These are phyloP conservation scores for Brenthis ino DNA, from an alignment of 2,888 invertebrate species.

Conservation along the genomic window DNA sequence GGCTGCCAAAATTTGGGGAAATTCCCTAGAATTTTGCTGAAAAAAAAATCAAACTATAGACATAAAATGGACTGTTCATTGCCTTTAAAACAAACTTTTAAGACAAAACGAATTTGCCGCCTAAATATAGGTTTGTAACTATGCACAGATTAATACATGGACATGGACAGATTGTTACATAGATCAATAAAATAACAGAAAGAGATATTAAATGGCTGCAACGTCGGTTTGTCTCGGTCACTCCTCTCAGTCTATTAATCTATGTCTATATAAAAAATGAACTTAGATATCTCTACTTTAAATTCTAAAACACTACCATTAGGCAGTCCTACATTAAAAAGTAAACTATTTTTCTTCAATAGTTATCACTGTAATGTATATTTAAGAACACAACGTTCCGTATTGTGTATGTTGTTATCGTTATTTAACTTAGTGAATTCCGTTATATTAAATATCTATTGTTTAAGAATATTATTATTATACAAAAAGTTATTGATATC, in stretches of 20 bases:
- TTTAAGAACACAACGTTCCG: conserved; percentile 1
- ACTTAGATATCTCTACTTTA: background rate
- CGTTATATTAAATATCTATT: background rate
- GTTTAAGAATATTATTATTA: background rate
- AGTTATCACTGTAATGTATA: conserved; percentile 27
- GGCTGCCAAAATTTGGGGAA: conserved; percentile 11
- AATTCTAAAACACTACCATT: background rate
- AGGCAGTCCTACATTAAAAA: conserved; percentile 24
- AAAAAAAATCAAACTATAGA: background rate
- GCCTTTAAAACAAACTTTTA: too few species aligned
- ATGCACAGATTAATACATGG: too few species aligned
- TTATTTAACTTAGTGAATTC: background rate
- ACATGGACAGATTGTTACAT: too few species aligned
- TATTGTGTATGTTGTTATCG: conserved; percentile 7
- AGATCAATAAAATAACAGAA: background rate
- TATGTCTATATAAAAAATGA: background rate
- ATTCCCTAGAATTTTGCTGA: background rate
- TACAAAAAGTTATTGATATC: background rate
- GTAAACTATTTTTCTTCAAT: conserved; percentile 17
- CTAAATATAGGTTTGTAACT: too few species aligned
- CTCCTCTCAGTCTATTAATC: too few species aligned
- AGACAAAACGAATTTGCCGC: too few species aligned
- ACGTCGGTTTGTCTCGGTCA: background rate
- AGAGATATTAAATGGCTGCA: too few species aligned
- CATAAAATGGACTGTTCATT: too few species aligned